Percentiles rank a stretch among this genome's conserved stretches.
These are phyloP conservation scores for Apocrypta bakeri DNA, from an alignment of 1,140 invertebrate genomes.

Conservation along the genomic window DNA sequence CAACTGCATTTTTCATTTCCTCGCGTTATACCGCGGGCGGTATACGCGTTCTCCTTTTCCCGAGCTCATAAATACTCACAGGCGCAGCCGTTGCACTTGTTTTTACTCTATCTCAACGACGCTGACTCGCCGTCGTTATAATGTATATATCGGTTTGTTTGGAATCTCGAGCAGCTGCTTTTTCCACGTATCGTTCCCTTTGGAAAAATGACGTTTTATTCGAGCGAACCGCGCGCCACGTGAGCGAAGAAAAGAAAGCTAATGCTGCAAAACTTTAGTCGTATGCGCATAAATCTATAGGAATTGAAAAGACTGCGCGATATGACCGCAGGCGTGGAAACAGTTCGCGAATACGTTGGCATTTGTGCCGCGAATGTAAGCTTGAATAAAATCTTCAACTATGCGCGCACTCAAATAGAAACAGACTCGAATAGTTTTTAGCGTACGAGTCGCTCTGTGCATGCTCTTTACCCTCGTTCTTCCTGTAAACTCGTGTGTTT, in stretches of 20 bases:
- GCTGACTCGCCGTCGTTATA: not conserved
- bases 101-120: not conserved
- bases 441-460: too few species aligned
- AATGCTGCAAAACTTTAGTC: not conserved
- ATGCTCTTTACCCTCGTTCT: constrained; percentile 18
- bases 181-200: too few species aligned
- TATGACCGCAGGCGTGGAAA: too few species aligned
- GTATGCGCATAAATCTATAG: not conserved
- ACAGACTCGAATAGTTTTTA: constrained; percentile 3
- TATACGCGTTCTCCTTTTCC: not conserved
- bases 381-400: constrained; percentile 29
- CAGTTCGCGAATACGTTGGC: too few species aligned
- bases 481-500: constrained; percentile 4
- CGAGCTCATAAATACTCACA: not conserved
- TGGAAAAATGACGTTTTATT: too few species aligned
- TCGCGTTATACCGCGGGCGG: not conserved
- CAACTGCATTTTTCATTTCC: not conserved
- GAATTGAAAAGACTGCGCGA: not conserved
- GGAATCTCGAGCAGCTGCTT: too few species aligned
- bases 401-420: too few species aligned
- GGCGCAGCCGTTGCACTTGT: not conserved
- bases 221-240: not conserved
- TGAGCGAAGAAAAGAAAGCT: not conserved
- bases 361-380: not conserved
- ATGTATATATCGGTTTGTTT: too few species aligned